These are phyloP conservation scores for Drosophila buzzatii DNA, from an alignment of 2,888 invertebrate genomes.

Conservation along the genomic window DNA sequence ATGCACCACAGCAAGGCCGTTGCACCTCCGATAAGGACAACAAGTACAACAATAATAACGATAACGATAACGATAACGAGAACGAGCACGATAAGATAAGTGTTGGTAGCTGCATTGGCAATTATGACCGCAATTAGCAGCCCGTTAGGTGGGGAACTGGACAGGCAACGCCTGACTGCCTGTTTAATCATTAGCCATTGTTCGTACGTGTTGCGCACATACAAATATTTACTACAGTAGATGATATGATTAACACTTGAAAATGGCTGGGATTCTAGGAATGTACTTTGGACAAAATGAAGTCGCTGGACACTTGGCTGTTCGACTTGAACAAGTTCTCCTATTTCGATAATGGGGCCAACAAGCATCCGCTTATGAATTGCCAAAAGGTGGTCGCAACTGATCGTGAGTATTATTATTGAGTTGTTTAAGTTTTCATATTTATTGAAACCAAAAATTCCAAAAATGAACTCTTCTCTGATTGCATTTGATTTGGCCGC, in stretches of 20 bases:
- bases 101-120: conserved; percentile 38
- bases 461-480: background rate
- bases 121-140: conserved; percentile 47
- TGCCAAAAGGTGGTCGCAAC: conserved; percentile 85
- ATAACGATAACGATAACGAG: conserved; percentile 36
- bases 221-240: conserved; percentile 31
- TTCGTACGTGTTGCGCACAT: conserved; percentile 16
- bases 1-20: conserved; percentile 15
- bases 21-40: conserved; percentile 18
- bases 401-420: conserved; percentile 80
- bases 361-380: conserved; percentile 83
- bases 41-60: background rate
- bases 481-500: background rate
- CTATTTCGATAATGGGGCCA: conserved; percentile 78
- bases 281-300: conserved; percentile 83
- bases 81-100: conserved; percentile 56
- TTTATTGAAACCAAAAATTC: background rate
- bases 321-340: conserved; percentile 85
- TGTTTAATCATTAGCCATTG: conserved; percentile 34
- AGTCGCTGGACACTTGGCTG: conserved; percentile 83
- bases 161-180: conserved; percentile 1
- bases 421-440: background rate
- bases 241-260: conserved; percentile 22
- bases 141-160: conserved; percentile 1
- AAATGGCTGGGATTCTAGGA: conserved; percentile 62